A percentile compares a stretch with the other conserved stretches of the same genome.
These are phyloP conservation scores for Lordiphosa mommai DNA, from an alignment of 1,140 invertebrate genomes.

Conservation along the genomic window DNA sequence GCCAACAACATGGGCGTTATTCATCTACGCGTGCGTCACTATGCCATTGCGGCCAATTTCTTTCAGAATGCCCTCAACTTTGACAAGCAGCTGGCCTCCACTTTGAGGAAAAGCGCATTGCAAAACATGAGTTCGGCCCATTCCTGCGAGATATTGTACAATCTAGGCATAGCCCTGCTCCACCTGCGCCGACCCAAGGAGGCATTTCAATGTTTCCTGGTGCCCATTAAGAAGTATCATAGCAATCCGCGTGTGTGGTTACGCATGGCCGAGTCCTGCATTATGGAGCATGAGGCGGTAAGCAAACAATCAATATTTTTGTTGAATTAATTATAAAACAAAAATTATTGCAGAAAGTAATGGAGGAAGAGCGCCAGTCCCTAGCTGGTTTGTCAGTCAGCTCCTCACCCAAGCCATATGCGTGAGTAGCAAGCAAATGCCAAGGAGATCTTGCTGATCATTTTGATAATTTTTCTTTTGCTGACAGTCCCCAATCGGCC, in stretches of 20 bases:
- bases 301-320: slow-evolving; percentile 14
- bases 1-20: slow-evolving; percentile 95
- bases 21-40: slow-evolving; percentile 92
- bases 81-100: slow-evolving; percentile 84
- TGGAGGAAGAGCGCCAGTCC: slow-evolving; percentile 43
- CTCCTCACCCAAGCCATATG: slow-evolving; percentile 37
- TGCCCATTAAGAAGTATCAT: slow-evolving; percentile 91
- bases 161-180: slow-evolving; percentile 92
- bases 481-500: slow-evolving; percentile 84
- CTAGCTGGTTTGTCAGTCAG: slow-evolving; percentile 9
- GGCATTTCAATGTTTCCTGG: slow-evolving; percentile 95
- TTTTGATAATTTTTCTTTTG: slow-evolving; percentile 47
- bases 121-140: slow-evolving; percentile 81
- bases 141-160: slow-evolving; percentile 92
- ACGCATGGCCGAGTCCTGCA: slow-evolving; percentile 95
- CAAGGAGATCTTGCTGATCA: not conserved
- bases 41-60: slow-evolving; percentile 91
- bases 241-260: slow-evolving; percentile 95
- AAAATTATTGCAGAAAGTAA: slow-evolving; percentile 38
- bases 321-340: not conserved
- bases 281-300: slow-evolving; percentile 86
- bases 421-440: slow-evolving; percentile 22
- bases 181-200: slow-evolving; percentile 88
- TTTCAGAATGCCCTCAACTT: slow-evolving; percentile 91
- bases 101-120: slow-evolving; percentile 58